phyloP scores from a whole-genome alignment of 2,888 invertebrate species.

The Trichopoda pennipes region DNA sequence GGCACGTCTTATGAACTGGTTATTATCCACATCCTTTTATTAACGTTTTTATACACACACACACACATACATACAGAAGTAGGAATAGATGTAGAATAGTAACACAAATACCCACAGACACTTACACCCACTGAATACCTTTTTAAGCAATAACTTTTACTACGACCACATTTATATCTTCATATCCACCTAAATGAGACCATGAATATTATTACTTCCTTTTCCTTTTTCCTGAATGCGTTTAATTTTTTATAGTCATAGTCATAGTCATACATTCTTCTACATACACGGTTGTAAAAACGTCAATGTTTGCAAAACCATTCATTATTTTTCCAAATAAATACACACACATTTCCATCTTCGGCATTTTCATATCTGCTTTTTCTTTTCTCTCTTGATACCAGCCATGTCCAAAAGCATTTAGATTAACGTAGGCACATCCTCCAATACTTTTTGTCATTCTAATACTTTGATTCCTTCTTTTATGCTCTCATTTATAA shows the following conservation, averaged over 20 bases:
- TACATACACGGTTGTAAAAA: constrained; percentile 20
- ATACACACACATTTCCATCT: constrained; percentile 60
- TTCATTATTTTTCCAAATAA: constrained; percentile 65
- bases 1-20: constrained; percentile 61
- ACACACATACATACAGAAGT: not conserved
- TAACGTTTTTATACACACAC: constrained; percentile 32
- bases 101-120: not conserved
- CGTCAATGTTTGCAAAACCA: constrained; percentile 58
- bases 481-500: constrained; percentile 39
- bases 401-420: not conserved
- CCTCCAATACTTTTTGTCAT: constrained; percentile 32
- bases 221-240: constrained; percentile 55
- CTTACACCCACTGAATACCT: not conserved
- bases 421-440: not conserved
- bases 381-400: not conserved
- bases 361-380: not conserved
- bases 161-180: not conserved
- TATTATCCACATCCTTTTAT: constrained; percentile 62
- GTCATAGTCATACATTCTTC: constrained; percentile 1
- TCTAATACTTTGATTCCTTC: constrained; percentile 45
- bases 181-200: constrained; percentile 6
- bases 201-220: constrained; percentile 6
- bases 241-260: constrained; percentile 29
- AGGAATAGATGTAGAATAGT: too few species aligned
- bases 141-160: not conserved